Evolutionary conservation across 2,113 vertebrate species (phyloP).

Genomic region (Chionodraco myersi): DNA sequence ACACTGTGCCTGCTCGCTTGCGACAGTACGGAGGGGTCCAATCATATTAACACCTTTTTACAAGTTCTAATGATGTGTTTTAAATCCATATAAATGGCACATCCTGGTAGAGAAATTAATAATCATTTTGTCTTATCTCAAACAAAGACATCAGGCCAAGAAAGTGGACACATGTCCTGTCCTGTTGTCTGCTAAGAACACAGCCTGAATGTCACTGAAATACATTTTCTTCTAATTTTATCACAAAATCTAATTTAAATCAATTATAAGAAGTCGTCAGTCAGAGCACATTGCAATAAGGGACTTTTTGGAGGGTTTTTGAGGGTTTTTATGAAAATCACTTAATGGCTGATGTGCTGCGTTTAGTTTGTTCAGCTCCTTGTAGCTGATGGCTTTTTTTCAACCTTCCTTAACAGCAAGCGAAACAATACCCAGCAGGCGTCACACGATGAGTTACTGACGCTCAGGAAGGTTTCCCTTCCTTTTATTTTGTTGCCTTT

Average conservation of each 20-base stretch:
- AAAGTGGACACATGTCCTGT: slow-evolving; percentile 22
- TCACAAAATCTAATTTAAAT: slow-evolving; percentile 37
- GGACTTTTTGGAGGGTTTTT: no score
- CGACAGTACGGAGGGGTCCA: slow-evolving; percentile 10
- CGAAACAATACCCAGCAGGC: slow-evolving; percentile 80
- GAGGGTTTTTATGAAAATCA: not conserved
- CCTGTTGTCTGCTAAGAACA: not conserved
- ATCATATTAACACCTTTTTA: not conserved
- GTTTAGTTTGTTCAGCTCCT: not conserved
- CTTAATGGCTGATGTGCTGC: not conserved
- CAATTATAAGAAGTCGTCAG: not conserved
- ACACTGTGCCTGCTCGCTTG: slow-evolving; percentile 40
- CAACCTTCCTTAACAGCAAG: slow-evolving; percentile 68
- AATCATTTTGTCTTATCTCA: not conserved
- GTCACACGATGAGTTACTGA: slow-evolving; percentile 80
- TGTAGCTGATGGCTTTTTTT: slow-evolving; percentile 32
- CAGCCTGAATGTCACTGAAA: not conserved
- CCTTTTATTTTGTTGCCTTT: slow-evolving; percentile 77
- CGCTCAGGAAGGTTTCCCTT: slow-evolving; percentile 84
- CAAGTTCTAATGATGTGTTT: not conserved
- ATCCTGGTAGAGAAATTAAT: not conserved
- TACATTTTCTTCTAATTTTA: slow-evolving; percentile 4
- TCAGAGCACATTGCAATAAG: not conserved
- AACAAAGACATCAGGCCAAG: not conserved
- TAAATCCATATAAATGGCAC: not conserved